phyloP scores from a whole-genome alignment of 2,888 invertebrate genomes.

The Eulithis prunata region DNA sequence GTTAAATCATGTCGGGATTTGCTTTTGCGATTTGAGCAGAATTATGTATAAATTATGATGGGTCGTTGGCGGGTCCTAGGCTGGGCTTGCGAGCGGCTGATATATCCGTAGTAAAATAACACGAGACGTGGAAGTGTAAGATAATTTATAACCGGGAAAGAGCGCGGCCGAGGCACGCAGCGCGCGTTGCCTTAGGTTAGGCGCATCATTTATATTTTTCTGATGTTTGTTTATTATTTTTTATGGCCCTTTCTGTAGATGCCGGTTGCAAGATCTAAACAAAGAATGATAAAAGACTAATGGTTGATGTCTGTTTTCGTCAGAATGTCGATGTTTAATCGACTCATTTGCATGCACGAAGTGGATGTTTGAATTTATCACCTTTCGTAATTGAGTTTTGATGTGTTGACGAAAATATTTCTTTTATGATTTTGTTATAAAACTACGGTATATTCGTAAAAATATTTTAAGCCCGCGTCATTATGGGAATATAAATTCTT shows the following conservation, averaged over 20 bases:
- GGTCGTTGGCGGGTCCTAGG: constrained; percentile 65
- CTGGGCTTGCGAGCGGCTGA: constrained; percentile 70
- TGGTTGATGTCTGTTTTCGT: constrained; percentile 74
- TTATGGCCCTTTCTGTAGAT: constrained; percentile 69
- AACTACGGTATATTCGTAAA: constrained; percentile 57
- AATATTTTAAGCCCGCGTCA: constrained; percentile 42
- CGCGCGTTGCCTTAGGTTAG: constrained; percentile 76
- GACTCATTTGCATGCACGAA: constrained; percentile 72
- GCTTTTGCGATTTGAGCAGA: constrained; percentile 67
- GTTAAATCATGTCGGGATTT: constrained; percentile 65
- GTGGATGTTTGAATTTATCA: constrained; percentile 70
- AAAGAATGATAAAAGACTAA: constrained; percentile 80
- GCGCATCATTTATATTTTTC: constrained; percentile 82
- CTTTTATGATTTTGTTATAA: constrained; percentile 60
- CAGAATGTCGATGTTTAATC: constrained; percentile 76
- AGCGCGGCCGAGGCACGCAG: constrained; percentile 65
- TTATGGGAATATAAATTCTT: constrained; percentile 30
- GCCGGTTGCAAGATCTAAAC: constrained; percentile 73
- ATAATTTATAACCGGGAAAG: constrained; percentile 75
- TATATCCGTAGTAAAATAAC: constrained; percentile 78
- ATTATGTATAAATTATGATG: constrained; percentile 72
- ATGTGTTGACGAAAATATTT: constrained; percentile 64
- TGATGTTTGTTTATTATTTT: constrained; percentile 77
- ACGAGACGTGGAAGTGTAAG: constrained; percentile 73
- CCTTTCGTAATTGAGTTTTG: constrained; percentile 65